phyloP scores from a whole-genome alignment of 2,113 vertebrate species.

The Lophius piscatorius region DNA sequence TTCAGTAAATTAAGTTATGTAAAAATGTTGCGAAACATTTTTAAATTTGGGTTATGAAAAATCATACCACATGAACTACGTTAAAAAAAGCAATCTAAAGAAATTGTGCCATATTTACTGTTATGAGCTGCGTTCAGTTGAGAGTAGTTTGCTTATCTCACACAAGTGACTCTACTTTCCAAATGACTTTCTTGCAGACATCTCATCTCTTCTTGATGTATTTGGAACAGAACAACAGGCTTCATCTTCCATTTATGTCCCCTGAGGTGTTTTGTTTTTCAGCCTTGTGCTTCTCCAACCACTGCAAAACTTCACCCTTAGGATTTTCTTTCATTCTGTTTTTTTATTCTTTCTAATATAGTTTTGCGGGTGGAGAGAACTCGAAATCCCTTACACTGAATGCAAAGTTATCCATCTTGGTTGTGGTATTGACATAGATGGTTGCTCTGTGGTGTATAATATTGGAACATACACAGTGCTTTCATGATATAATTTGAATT shows the following conservation, averaged over 20 bases:
- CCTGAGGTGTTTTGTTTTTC: conserved; percentile 52
- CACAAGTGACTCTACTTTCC: conserved; percentile 12
- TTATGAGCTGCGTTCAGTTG: not conserved
- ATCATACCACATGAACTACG: not conserved
- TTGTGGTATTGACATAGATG: not conserved
- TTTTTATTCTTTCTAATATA: not conserved
- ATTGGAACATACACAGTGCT: not conserved
- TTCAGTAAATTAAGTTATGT: too few relatives aligned
- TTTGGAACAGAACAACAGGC: conserved; percentile 52
- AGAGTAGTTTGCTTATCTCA: conserved; percentile 7
- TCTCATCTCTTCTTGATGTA: conserved; percentile 27
- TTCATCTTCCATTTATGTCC: conserved; percentile 37
- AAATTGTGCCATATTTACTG: not conserved
- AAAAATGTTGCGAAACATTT: too few relatives aligned
- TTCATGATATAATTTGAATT: not conserved
- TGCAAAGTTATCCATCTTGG: not conserved
- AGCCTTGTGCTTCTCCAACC: conserved; percentile 27
- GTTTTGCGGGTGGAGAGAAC: not conserved
- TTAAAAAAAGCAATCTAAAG: not conserved
- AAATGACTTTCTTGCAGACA: conserved; percentile 18
- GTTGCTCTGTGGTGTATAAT: too few relatives aligned
- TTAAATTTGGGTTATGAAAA: too few relatives aligned
- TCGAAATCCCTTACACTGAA: conserved; percentile 3
- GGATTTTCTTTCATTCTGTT: conserved; percentile 5
- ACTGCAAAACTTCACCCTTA: conserved; percentile 24